These are phyloP conservation scores for Eulemur rufifrons DNA, from an alignment of 2,113 vertebrate genomes.

Conservation along the genomic window DNA sequence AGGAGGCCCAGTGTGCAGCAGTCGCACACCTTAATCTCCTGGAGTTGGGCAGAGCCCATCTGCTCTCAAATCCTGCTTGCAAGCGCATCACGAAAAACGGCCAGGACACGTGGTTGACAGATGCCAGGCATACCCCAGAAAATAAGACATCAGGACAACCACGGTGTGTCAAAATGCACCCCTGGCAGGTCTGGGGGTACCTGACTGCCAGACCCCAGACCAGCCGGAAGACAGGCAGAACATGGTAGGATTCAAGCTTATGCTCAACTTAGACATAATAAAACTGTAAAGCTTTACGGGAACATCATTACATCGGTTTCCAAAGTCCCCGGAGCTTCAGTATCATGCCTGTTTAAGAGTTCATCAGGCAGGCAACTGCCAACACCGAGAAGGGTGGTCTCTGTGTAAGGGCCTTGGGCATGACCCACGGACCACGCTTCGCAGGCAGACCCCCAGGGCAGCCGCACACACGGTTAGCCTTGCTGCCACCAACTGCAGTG, in stretches of 20 bases:
- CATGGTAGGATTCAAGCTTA: neutral
- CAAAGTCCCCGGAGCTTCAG: neutral
- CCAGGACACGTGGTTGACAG: neutral
- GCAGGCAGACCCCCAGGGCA: neutral
- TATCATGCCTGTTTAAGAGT: neutral
- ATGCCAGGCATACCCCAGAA: neutral
- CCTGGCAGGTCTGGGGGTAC: neutral
- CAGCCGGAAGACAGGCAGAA: neutral
- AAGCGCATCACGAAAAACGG: neutral
- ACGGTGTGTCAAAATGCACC: neutral
- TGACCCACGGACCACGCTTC: no score
- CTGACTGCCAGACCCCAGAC: neutral
- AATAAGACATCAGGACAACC: neutral
- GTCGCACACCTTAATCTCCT: neutral
- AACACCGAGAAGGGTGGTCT: neutral
- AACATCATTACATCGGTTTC: neutral
- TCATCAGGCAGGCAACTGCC: neutral
- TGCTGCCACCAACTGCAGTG: neutral
- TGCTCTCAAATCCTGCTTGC: neutral
- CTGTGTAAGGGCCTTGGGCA: neutral
- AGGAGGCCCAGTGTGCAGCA: neutral
- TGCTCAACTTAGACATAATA: rapidly evolving
- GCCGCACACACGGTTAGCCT: neutral
- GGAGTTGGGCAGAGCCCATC: neutral
- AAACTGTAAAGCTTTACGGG: neutral